phyloP scores from a whole-genome alignment of 2,888 invertebrate genomes.

The Cheilosia grossa region DNA sequence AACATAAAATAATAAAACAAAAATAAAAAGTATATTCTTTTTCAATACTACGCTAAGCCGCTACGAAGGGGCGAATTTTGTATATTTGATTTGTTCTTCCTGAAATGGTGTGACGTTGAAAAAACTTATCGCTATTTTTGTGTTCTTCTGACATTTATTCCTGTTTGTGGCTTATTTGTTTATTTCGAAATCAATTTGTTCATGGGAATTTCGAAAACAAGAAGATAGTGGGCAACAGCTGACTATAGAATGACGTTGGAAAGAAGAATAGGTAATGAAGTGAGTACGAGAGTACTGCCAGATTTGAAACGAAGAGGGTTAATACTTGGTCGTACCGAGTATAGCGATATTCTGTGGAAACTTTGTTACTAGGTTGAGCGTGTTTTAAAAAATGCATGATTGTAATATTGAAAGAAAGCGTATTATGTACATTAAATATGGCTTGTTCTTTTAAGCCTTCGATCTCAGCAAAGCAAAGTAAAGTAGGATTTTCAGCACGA shows the following conservation, averaged over 20 bases:
- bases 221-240: slow-evolving; percentile 38
- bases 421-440: no score
- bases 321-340: no score
- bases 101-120: slow-evolving; percentile 67
- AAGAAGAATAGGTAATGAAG: not conserved
- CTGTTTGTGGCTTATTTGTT: slow-evolving; percentile 60
- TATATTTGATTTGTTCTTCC: slow-evolving; percentile 51
- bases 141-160: slow-evolving; percentile 59
- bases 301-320: not conserved
- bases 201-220: slow-evolving; percentile 30
- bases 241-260: slow-evolving; percentile 12
- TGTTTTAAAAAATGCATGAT: no score
- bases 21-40: slow-evolving; percentile 55
- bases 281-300: slow-evolving; percentile 12
- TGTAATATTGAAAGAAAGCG: no score
- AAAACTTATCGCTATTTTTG: slow-evolving; percentile 49
- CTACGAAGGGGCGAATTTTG: slow-evolving; percentile 36
- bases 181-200: slow-evolving; percentile 51
- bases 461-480: no score
- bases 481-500: no score
- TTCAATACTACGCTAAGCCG: slow-evolving; percentile 51
- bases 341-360: no score
- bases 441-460: no score
- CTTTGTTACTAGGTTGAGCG: no score
- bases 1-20: slow-evolving; percentile 68